These are phyloP conservation scores for Pollicipes pollicipes DNA, from an alignment of 1,140 invertebrate species.

Conservation along the genomic window DNA sequence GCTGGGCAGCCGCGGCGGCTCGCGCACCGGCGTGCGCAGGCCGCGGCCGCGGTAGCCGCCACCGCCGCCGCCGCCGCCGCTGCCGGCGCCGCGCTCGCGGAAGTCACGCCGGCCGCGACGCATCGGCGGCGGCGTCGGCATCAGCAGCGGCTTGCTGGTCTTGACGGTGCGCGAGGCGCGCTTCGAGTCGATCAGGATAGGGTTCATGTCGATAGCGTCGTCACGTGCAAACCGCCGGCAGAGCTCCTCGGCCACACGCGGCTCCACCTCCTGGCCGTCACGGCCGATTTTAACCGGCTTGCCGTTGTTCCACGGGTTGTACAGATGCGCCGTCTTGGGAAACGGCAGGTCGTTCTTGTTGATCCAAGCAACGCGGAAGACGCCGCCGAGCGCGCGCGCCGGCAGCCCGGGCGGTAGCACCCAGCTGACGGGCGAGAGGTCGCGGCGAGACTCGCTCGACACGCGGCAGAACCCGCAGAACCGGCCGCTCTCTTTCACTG, in stretches of 20 bases:
- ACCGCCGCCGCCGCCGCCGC: conserved; percentile 25
- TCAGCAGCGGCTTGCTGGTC: conserved; percentile 18
- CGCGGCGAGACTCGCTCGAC: conserved; percentile 65
- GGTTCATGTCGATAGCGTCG: conserved; percentile 75
- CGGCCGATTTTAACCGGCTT: conserved; percentile 96
- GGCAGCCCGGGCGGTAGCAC: conserved; percentile 85
- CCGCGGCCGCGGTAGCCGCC: conserved; percentile 13
- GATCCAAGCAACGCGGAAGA: conserved; percentile 93
- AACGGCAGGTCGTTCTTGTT: conserved; percentile 77
- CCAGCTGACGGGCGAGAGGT: conserved; percentile 79
- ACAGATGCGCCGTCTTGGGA: conserved; percentile 74
- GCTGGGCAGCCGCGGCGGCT: conserved; percentile 41
- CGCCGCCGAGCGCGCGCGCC: conserved; percentile 77
- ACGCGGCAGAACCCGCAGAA: conserved; percentile 72
- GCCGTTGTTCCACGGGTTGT: conserved; percentile 96
- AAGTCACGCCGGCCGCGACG: conserved; percentile 24
- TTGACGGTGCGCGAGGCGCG: conserved; percentile 45
- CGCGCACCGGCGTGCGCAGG: not conserved
- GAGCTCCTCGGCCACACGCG: conserved; percentile 73
- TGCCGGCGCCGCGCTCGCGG: conserved; percentile 29
- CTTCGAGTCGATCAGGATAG: conserved; percentile 73
- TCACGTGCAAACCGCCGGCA: conserved; percentile 88
- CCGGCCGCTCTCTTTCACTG: conserved; percentile 91
- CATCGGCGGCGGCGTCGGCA: conserved; percentile 18
- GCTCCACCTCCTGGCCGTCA: conserved; percentile 52